Evolutionary conservation across 2,113 vertebrate genomes (phyloP).

Genomic region (Tragelaphus scriptus): DNA sequence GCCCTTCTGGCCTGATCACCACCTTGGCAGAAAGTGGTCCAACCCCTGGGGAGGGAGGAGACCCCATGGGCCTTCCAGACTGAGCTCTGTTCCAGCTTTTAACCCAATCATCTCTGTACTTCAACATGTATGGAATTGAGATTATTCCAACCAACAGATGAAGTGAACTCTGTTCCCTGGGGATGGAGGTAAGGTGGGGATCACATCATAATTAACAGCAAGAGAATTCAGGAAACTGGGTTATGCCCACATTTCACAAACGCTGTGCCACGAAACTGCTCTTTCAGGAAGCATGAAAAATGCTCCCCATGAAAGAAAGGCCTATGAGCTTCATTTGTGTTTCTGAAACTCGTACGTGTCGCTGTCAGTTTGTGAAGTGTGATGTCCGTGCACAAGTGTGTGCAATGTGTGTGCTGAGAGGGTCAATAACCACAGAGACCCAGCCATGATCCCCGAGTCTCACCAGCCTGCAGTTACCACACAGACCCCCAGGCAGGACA

Average conservation of each 20-base stretch:
- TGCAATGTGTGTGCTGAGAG: no score
- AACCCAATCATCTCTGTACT: rapidly evolving
- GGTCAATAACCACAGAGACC: rapidly evolving
- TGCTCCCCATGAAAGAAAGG: rapidly evolving
- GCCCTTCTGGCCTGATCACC: not conserved
- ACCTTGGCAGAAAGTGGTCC: rapidly evolving
- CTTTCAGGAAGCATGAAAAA: not conserved
- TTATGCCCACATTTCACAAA: rapidly evolving
- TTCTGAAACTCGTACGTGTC: not conserved
- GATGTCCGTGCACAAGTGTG: rapidly evolving
- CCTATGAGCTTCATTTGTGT: not conserved
- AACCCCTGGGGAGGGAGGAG: no score
- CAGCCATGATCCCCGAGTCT: rapidly evolving
- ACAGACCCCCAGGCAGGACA: rapidly evolving
- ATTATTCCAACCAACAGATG: rapidly evolving
- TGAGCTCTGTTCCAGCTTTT: not conserved
- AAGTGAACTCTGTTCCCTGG: not conserved
- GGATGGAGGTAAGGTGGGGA: not conserved
- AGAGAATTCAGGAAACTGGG: not conserved
- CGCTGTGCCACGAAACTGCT: rapidly evolving
- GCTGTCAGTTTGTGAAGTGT: rapidly evolving
- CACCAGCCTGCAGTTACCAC: rapidly evolving
- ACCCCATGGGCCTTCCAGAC: not conserved
- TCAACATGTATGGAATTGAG: rapidly evolving
- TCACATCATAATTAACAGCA: rapidly evolving